Conservation (phyloP, 1,140 invertebrate genomes). For the Drosophila nigrodunni region DNA sequence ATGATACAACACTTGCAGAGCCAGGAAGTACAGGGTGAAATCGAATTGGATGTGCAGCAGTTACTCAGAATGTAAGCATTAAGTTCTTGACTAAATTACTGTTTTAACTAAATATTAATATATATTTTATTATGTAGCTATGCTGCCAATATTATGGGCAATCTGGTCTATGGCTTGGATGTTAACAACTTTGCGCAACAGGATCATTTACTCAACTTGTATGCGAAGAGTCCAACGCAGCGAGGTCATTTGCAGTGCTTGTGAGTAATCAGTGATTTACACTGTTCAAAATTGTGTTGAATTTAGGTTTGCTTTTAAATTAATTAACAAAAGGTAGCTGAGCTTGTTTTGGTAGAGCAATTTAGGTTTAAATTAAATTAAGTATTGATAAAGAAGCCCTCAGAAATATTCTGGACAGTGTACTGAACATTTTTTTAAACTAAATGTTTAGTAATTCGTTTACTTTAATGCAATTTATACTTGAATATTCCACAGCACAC, state of each 20-base stretch:
- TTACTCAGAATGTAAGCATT: constrained; percentile 69
- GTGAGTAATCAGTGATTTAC: constrained; percentile 45
- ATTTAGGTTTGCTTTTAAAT: background rate
- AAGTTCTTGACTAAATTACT: background rate
- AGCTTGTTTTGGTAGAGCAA: too few species aligned
- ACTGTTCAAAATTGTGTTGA: background rate
- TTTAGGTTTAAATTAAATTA: too few species aligned
- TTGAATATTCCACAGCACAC: constrained; percentile 42
- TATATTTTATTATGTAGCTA: constrained; percentile 42
- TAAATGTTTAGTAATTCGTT: background rate
- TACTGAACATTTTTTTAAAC: background rate
- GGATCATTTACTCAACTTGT: constrained; percentile 68
- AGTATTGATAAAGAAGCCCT: too few species aligned
- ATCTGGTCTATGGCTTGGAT: constrained; percentile 73
- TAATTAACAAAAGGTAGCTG: too few species aligned
- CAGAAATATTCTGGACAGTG: background rate
- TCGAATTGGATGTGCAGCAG: constrained; percentile 66
- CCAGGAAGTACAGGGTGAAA: background rate
- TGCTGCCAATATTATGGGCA: constrained; percentile 72
- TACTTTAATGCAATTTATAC: background rate
- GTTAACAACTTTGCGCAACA: constrained; percentile 70
- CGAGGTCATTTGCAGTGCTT: constrained; percentile 59
- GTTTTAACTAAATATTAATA: background rate
- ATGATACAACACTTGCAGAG: constrained; percentile 56
- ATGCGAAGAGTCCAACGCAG: constrained; percentile 32